Base-by-base conservation (phyloP, 2,797 vertebrate genomes). In the Myiothlypis coronata region DNA sequence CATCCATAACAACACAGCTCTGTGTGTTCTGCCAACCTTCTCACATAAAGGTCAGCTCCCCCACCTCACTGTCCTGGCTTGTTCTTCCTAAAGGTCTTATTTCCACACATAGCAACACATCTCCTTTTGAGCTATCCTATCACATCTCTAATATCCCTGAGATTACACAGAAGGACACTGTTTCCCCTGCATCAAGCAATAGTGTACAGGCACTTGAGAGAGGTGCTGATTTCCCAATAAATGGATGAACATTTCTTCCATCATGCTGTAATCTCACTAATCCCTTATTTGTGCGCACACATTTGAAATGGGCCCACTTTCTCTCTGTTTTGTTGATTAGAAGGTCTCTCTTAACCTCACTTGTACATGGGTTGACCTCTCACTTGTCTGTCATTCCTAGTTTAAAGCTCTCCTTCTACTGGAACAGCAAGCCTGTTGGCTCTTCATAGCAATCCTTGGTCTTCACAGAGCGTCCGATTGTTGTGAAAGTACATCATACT, bases 131-230 rank as follows among this genome's bases (percentile, higher is more conserved):
- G 26, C 10, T 87, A 44, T 35, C 22, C 59, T 37, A 41, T 19
- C 9, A 8, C 0, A 1, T 43, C 14, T 56, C 28, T 50, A 46
- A 41, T 5, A 49, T 1, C 16, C 26, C 21, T 9, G 32, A 49
- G 43, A 44, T 0, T 43, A 69, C 18, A 64, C 18, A 50, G 17
- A 44, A 22, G 39, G 39, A 23, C 59, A 35, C 14, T 18, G 8
- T 39, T 75, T 39, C 9, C 43, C 19, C 26, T 41, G 28, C 15
- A 24, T 27, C 24, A 88, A 46, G 11, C 24, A 14, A 16, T 13
- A 39, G 16, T 4, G 8, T 60, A 20, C 11, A 70, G 11, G 32
- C 14, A 52, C 12, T 34, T 52, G 14, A 52, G 12, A 52, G 24
- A 64, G 16, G 5, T 8, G 26, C 32, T 23, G 14, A 37, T 70